Conservation (phyloP, 2,797 vertebrate genomes). For the Anguilla marmorata region DNA sequence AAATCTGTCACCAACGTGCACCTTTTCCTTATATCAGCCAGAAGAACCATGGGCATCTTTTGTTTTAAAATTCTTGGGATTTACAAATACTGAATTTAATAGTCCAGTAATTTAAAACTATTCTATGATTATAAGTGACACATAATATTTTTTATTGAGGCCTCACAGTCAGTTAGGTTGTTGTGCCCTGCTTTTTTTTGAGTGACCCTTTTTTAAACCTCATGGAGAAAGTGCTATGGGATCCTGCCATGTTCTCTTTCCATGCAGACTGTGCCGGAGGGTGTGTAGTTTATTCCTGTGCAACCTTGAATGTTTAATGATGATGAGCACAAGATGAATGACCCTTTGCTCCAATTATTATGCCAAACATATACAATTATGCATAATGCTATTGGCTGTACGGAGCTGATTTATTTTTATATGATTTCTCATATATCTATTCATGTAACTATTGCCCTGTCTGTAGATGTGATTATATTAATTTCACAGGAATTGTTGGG, state of each 20-base stretch:
- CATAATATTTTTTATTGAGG: neutral
- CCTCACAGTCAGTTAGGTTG: neutral
- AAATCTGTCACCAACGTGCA: constrained; percentile 28
- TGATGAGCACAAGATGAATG: too few relatives aligned
- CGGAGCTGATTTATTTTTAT: neutral
- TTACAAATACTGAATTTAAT: neutral
- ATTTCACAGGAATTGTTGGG: neutral
- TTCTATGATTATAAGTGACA: neutral
- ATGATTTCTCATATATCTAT: neutral
- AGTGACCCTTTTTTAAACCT: neutral
- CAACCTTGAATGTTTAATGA: neutral
- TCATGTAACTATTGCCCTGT: neutral
- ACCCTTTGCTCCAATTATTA: too few relatives aligned
- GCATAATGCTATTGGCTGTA: too few relatives aligned
- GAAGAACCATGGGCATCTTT: neutral
- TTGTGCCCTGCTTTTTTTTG: neutral
- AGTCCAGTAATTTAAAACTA: neutral
- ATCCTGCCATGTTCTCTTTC: neutral
- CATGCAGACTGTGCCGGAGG: neutral
- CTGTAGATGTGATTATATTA: neutral
- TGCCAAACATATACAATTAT: too few relatives aligned
- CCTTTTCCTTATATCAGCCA: neutral
- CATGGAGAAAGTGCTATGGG: neutral
- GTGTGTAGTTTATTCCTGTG: neutral
- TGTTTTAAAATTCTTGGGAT: neutral